Conservation (phyloP, 2,797 vertebrate genomes). For the Falco cherrug region DNA sequence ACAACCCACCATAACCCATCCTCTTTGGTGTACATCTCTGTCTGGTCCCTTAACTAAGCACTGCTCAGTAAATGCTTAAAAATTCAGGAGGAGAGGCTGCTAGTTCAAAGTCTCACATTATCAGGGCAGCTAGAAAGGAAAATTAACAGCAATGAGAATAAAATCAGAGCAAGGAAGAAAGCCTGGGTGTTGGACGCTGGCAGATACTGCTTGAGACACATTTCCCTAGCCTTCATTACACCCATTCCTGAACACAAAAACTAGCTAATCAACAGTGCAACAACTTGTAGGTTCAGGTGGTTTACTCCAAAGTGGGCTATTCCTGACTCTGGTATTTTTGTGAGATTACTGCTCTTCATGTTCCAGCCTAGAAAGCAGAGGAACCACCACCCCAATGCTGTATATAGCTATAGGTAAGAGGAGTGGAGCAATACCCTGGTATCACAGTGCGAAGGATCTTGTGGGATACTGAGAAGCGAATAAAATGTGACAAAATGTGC, state of each 20-base stretch:
- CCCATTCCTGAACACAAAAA: neutral
- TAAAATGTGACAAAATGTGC: neutral
- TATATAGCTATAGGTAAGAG: neutral
- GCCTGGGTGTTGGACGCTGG: neutral
- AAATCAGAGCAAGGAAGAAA: neutral
- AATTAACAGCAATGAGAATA: neutral
- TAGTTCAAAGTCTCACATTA: neutral
- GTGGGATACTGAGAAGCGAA: neutral
- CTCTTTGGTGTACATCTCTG: neutral
- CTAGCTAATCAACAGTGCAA: neutral
- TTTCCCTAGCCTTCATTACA: neutral
- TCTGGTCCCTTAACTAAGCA: neutral
- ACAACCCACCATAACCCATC: neutral
- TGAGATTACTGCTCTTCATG: neutral
- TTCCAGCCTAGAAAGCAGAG: neutral
- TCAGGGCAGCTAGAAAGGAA: neutral
- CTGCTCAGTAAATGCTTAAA: neutral
- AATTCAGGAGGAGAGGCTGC: neutral
- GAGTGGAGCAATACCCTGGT: accelerated
- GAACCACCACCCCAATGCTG: neutral
- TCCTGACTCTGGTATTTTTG: neutral
- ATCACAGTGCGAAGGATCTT: neutral
- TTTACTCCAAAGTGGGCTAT: neutral
- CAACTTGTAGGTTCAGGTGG: neutral
- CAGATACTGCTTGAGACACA: neutral